Evolutionary conservation across 2,797 vertebrate genomes (phyloP).

Genomic region (Falco concolor): DNA sequence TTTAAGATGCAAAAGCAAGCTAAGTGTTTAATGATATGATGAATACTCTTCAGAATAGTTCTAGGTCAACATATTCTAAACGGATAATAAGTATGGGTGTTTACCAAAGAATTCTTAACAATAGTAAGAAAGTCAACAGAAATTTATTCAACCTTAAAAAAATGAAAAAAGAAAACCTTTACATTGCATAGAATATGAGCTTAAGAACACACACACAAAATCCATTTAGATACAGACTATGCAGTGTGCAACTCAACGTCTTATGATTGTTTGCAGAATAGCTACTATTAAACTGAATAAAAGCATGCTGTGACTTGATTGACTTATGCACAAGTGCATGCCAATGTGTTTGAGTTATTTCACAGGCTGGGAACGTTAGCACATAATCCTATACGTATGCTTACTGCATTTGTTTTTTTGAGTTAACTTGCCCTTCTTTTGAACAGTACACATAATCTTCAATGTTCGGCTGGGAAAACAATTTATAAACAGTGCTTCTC

Average conservation of each 20-base stretch:
- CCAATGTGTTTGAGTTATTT: slow-evolving; percentile 36
- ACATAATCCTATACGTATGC: not conserved
- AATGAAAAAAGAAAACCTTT: not conserved
- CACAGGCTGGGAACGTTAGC: slow-evolving; percentile 33
- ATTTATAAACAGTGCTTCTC: not conserved
- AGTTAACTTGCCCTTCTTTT: slow-evolving; percentile 28
- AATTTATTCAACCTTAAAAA: not conserved
- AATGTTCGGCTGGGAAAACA: not conserved
- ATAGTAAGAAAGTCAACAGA: not conserved
- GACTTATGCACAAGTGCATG: slow-evolving; percentile 24
- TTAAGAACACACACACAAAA: not conserved
- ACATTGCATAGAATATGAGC: not conserved
- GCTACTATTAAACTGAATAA: slow-evolving; percentile 24
- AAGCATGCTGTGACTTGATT: slow-evolving; percentile 46
- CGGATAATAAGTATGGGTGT: not conserved
- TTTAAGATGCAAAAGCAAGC: not conserved
- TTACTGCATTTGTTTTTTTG: slow-evolving; percentile 24
- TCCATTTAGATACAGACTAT: not conserved
- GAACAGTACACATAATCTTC: not conserved
- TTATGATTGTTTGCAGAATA: not conserved
- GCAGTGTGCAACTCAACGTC: not conserved
- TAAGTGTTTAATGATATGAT: not conserved
- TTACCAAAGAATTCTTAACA: not conserved
- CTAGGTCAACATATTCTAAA: not conserved
- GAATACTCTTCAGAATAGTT: not conserved